Evolutionary conservation across 2,113 vertebrate species (phyloP).

Genomic region (Himantopus leucocephalus): DNA sequence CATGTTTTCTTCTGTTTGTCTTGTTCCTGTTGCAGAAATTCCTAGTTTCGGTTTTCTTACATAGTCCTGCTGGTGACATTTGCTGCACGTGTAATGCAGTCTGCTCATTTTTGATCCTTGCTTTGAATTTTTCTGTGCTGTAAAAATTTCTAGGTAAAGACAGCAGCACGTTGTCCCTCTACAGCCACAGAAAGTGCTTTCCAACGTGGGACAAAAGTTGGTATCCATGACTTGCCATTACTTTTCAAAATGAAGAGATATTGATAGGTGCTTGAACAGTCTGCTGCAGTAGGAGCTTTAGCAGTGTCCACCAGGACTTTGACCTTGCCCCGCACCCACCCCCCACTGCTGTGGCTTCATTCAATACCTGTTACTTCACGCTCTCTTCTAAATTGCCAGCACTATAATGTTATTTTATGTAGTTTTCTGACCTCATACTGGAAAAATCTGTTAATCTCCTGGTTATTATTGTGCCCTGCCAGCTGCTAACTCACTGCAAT

Average conservation of each 20-base stretch:
- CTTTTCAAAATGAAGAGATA: not conserved
- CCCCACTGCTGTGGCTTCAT: not conserved
- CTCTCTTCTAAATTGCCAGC: not conserved
- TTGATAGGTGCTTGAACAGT: not conserved
- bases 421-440: slow-evolving; percentile 48
- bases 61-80: not conserved
- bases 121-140: not conserved
- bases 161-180: not conserved
- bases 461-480: slow-evolving; percentile 17
- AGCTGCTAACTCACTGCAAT: slow-evolving; percentile 13
- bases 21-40: not conserved
- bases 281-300: not conserved
- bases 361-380: not conserved
- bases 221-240: not conserved
- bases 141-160: not conserved
- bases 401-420: not conserved
- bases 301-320: not conserved
- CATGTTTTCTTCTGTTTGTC: not conserved
- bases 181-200: not conserved
- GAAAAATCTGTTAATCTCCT: slow-evolving; percentile 49
- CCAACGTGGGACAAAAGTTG: not conserved
- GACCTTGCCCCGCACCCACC: not conserved
- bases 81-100: not conserved
- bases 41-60: not conserved
- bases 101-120: not conserved